phyloP scores from a whole-genome alignment of 1,140 invertebrate species.

The Goniozus legneri region DNA sequence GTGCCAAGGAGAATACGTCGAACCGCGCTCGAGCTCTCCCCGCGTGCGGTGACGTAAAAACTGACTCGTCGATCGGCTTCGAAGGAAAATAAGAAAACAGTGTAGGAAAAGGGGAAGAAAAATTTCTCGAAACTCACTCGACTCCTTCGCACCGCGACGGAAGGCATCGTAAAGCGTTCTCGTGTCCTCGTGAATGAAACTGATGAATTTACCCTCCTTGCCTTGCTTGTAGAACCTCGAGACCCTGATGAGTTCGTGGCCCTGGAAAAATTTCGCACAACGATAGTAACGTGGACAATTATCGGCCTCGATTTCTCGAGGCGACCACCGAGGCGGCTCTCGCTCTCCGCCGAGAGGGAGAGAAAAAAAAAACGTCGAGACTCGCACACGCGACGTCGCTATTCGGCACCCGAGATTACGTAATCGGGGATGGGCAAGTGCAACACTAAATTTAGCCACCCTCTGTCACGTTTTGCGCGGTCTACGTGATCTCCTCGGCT shows the following conservation, averaged over 20 bases:
- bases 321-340: too few relatives aligned
- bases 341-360: too few relatives aligned
- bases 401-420: constrained; percentile 12
- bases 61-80: too few relatives aligned
- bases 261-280: constrained; percentile 75
- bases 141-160: constrained; percentile 85
- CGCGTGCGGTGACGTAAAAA: too few relatives aligned
- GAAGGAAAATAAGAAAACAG: too few relatives aligned
- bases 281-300: too few relatives aligned
- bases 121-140: constrained; percentile 70
- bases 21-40: too few relatives aligned
- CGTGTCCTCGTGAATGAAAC: constrained; percentile 82
- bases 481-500: neutral
- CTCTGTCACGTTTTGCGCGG: neutral
- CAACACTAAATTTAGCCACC: constrained; percentile 25
- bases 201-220: constrained; percentile 84
- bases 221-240: constrained; percentile 91
- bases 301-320: too few relatives aligned
- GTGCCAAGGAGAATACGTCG: too few relatives aligned
- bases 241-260: constrained; percentile 82
- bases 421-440: constrained; percentile 22
- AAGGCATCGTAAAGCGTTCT: constrained; percentile 89
- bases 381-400: constrained; percentile 13
- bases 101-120: too few relatives aligned
- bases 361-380: neutral